phyloP scores from a whole-genome alignment of 2,113 vertebrate genomes.

The Muntiacus muntjak region DNA sequence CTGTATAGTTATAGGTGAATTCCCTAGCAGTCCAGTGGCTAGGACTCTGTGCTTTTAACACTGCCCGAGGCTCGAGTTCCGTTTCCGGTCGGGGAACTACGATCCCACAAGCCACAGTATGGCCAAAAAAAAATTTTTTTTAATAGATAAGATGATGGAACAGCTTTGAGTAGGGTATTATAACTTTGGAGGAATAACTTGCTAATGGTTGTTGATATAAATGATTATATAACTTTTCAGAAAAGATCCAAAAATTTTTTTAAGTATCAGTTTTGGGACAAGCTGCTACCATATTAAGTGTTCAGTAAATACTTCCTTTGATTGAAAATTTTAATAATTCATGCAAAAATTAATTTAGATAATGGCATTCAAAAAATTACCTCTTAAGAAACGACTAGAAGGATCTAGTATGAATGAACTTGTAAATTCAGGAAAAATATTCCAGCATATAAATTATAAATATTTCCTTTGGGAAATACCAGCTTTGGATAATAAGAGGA shows the following conservation, averaged over 20 bases:
- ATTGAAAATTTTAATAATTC: slow-evolving; percentile 20
- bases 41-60: neutral
- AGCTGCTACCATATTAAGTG: neutral
- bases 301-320: neutral
- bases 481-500: neutral
- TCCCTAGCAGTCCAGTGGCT: neutral
- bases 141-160: neutral
- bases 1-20: neutral
- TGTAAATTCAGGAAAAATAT: neutral
- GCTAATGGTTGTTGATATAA: neutral
- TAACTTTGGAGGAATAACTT: neutral
- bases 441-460: neutral
- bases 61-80: neutral
- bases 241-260: neutral
- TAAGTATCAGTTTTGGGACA: neutral
- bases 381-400: neutral
- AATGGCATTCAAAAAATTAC: neutral
- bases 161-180: neutral
- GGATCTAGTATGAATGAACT: neutral
- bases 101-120: neutral
- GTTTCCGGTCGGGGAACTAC: neutral
- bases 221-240: slow-evolving; percentile 4
- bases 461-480: neutral
- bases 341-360: neutral
- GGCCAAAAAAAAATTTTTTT: neutral